Evolutionary conservation across 2,113 vertebrate species (phyloP).

Genomic region (Tenrec ecaudatus): DNA sequence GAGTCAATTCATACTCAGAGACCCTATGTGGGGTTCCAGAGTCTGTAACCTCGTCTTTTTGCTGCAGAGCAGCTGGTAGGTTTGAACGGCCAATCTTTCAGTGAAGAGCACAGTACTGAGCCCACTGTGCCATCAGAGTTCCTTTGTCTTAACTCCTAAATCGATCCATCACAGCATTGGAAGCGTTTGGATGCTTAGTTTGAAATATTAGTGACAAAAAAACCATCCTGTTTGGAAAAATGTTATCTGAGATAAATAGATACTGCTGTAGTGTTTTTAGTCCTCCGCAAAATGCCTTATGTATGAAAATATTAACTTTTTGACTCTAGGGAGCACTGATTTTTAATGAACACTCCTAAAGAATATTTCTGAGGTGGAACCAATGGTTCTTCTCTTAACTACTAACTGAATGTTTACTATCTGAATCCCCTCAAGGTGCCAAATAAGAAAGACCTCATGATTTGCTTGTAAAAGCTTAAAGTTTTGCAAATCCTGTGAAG

Average conservation of each 20-base stretch:
- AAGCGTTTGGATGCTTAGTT: slow-evolving; percentile 34
- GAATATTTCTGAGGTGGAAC: neutral
- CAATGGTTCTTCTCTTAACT: neutral
- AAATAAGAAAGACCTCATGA: neutral
- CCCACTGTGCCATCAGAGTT: too few relatives aligned
- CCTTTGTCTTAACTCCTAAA: neutral
- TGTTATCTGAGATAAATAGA: too few relatives aligned
- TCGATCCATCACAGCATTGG: slow-evolving; percentile 30
- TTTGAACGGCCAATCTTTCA: too few relatives aligned
- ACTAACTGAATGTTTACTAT: neutral
- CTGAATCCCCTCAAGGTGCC: neutral
- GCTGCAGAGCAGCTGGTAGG: too few relatives aligned
- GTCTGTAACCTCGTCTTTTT: neutral
- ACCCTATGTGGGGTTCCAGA: too few relatives aligned
- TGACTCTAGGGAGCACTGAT: neutral
- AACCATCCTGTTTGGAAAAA: neutral
- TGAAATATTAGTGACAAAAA: neutral
- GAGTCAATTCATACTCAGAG: too few relatives aligned
- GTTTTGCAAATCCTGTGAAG: neutral
- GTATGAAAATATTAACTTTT: slow-evolving; percentile 4
- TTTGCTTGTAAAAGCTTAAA: neutral
- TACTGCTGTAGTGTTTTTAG: too few relatives aligned
- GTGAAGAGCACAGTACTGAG: too few relatives aligned
- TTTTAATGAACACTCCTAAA: too few relatives aligned
- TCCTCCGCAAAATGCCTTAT: too few relatives aligned